These are phyloP conservation scores for Donacobius atricapilla DNA, from an alignment of 2,113 vertebrate genomes.

Conservation along the genomic window DNA sequence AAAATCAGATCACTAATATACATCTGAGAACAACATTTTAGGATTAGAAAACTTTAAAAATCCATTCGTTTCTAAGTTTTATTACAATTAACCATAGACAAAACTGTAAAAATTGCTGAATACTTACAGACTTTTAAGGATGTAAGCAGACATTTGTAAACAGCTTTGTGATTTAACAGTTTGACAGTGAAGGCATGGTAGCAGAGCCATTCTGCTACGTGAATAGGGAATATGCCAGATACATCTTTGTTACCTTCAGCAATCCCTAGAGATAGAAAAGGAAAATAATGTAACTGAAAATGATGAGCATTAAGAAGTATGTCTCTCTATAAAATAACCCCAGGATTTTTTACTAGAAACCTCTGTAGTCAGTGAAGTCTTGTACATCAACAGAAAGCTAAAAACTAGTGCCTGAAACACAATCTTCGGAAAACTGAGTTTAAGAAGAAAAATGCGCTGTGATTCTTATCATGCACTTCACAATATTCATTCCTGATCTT, in stretches of 20 bases:
- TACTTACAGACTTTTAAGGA: slow-evolving; percentile 68
- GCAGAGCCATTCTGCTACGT: slow-evolving; percentile 74
- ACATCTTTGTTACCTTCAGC: slow-evolving; percentile 1
- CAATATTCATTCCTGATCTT: neutral
- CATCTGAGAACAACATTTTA: neutral
- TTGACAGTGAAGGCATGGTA: slow-evolving; percentile 71
- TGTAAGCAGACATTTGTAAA: slow-evolving; percentile 71
- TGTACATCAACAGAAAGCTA: neutral
- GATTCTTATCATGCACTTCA: neutral
- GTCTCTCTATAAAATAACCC: neutral
- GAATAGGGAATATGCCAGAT: slow-evolving; percentile 37
- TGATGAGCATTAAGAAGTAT: neutral
- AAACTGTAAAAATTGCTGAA: neutral
- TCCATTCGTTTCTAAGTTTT: neutral
- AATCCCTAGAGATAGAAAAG: slow-evolving; percentile 23
- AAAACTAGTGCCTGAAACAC: neutral
- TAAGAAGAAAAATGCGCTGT: neutral
- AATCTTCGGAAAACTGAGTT: neutral
- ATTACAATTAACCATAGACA: neutral
- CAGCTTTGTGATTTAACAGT: slow-evolving; percentile 47
- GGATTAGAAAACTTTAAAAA: neutral
- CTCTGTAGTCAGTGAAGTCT: neutral
- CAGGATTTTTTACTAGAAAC: neutral
- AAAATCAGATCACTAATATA: neutral
- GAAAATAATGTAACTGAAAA: neutral